These are phyloP conservation scores for Heteromurus nitidus DNA, from an alignment of 2,888 invertebrate genomes.

Conservation along the genomic window DNA sequence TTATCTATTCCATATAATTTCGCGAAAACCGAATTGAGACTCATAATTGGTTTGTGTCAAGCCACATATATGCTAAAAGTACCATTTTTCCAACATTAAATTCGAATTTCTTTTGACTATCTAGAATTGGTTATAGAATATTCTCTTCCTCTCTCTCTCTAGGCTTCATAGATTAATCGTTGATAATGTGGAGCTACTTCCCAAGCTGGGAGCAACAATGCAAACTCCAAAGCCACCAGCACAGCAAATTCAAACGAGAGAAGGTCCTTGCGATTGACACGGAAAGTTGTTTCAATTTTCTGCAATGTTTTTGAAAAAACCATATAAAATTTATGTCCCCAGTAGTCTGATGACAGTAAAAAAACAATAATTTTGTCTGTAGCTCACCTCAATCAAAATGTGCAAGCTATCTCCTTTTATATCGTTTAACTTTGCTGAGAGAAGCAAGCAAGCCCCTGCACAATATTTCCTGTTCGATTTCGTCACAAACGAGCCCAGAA, in stretches of 20 bases:
- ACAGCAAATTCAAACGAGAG: constrained; percentile 95
- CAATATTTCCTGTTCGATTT: constrained; percentile 96
- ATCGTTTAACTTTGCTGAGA: constrained; percentile 98
- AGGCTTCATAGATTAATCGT: constrained; percentile 78
- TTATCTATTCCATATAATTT: too few species aligned
- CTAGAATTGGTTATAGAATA: too few species aligned
- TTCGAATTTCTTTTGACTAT: too few species aligned
- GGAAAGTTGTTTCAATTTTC: constrained; percentile 93
- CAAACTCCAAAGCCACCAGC: constrained; percentile 94
- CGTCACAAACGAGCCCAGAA: constrained; percentile 92
- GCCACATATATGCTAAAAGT: too few species aligned
- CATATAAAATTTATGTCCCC: too few species aligned
- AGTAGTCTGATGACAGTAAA: too few species aligned
- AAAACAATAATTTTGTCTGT: background rate
- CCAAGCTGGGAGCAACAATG: constrained; percentile 91
- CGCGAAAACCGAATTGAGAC: too few species aligned
- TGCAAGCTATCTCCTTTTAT: constrained; percentile 93
- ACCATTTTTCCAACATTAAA: too few species aligned
- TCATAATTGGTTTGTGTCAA: too few species aligned
- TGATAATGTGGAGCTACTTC: constrained; percentile 97
- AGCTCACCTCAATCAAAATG: constrained; percentile 88
- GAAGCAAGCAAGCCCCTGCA: constrained; percentile 93
- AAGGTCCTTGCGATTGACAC: constrained; percentile 92
- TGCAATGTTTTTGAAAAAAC: constrained; percentile 76
- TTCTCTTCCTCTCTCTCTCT: too few species aligned